Evolutionary conservation across 2,797 vertebrate genomes (phyloP), one percentile per base, ranked within the genome.

Genomic region (Falco novaeseelandiae): DNA sequence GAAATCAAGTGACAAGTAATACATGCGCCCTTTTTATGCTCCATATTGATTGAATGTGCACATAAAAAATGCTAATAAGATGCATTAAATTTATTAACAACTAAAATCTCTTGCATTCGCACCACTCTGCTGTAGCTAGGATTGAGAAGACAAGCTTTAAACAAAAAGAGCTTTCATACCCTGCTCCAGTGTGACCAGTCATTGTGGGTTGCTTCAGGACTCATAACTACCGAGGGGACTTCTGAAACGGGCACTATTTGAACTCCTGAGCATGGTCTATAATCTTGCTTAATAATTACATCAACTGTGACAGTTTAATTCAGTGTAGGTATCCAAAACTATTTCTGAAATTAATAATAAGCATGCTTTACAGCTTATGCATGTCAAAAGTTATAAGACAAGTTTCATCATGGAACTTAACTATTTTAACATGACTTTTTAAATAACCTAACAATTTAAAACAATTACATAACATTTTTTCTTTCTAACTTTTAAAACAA

Each of bases 221-320:
- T 83, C 92, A 8, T 89, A 96, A 95, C 96, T 90, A 51, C 57
- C 12, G 52, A 96, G 65, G 87, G 52, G 84, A 69, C 87, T 95
- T 97, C 93, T 81, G 93, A 90, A 95, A 91, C 49, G 89, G 95
- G 82, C 90, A 62, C 46, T 93, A 67, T 93, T 80, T 97, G 91
- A 96, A 95, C 87, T 96, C 96, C 77, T 90, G 89, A 96, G 66
- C 36, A 12, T 61, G 54, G 67, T 82, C 91, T 96, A 29, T 96
- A 93, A 96, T 97, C 92, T 96, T 95, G 71, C 73, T 92, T 91
- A 97, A 93, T 93, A 72, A 90, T 94, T 94, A 14, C 86, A 82
- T 96, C 83, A 80, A 16, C 44, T 78, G 52, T 94, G 96, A 95
- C 88, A 96, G 91, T 92, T 96, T 92, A 95, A 95, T 86, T 96